Conservation (phyloP, 2,797 vertebrate species). For the Anguilla pacifica region DNA sequence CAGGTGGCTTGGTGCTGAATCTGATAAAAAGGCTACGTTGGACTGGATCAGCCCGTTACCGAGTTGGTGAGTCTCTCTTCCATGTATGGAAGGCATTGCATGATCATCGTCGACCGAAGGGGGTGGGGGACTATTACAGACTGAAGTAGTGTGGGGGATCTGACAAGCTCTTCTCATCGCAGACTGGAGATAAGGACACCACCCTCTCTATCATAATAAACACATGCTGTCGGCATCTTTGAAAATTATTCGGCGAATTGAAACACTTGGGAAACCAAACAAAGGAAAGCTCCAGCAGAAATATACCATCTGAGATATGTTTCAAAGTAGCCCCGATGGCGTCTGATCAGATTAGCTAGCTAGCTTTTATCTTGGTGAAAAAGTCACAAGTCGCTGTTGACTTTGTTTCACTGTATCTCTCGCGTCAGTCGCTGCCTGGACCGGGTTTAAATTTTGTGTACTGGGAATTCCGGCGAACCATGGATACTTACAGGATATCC, state of each 20-base stretch:
- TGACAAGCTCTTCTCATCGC: constrained; percentile 29
- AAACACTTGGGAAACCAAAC: neutral
- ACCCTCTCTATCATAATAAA: constrained; percentile 3
- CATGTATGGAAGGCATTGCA: constrained; percentile 65
- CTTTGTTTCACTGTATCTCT: constrained; percentile 17
- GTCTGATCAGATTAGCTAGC: constrained; percentile 78
- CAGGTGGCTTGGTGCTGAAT: constrained; percentile 27
- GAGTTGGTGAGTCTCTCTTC: constrained; percentile 61
- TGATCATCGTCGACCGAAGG: constrained; percentile 35
- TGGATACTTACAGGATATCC: constrained; percentile 87
- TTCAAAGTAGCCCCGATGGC: constrained; percentile 81
- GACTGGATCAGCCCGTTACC: constrained; percentile 18
- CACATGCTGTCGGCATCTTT: constrained; percentile 37
- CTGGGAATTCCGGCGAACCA: constrained; percentile 69
- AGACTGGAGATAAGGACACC: constrained; percentile 36
- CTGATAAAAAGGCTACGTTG: constrained; percentile 31
- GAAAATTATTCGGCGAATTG: constrained; percentile 64
- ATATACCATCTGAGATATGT: constrained; percentile 70
- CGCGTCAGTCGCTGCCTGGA: constrained; percentile 13
- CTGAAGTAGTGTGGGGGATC: constrained; percentile 25
- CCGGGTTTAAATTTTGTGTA: constrained; percentile 37
- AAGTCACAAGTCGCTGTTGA: constrained; percentile 42
- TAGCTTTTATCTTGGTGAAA: constrained; percentile 63
- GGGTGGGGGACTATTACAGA: constrained; percentile 25
- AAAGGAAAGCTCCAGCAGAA: constrained; percentile 46